Evolutionary conservation across 2,888 invertebrate genomes (phyloP).

Genomic region (Caenorhabditis sulstoni): DNA sequence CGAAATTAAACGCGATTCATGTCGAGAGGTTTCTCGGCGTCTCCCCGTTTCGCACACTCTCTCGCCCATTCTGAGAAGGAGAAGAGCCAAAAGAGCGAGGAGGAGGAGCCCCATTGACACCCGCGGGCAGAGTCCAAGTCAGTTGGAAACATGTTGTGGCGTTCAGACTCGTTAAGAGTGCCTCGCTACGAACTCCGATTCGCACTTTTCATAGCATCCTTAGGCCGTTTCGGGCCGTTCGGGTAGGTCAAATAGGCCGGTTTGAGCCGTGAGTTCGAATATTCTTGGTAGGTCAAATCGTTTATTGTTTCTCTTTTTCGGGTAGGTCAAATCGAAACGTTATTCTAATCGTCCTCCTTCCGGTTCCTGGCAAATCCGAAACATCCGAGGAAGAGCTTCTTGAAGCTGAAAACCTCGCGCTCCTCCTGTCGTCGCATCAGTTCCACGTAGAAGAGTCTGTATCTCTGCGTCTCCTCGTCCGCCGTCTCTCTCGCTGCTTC

Average conservation of each 20-base stretch:
- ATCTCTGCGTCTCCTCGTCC: constrained; percentile 18
- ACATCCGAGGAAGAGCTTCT: constrained; percentile 12
- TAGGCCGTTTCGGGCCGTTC: too few relatives aligned
- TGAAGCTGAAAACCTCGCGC: constrained; percentile 4
- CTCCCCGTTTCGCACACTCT: constrained; percentile 4
- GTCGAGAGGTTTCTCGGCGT: constrained; percentile 34
- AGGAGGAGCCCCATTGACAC: constrained; percentile 29
- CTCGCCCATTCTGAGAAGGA: background rate
- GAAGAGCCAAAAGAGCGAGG: constrained; percentile 5
- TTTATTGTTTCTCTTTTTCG: too few relatives aligned
- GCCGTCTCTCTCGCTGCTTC: constrained; percentile 10
- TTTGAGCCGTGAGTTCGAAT: too few relatives aligned
- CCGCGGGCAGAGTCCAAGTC: background rate
- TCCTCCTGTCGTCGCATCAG: background rate
- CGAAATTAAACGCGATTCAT: constrained; percentile 56
- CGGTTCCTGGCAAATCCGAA: background rate
- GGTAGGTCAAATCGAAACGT: too few relatives aligned
- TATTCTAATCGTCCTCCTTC: too few relatives aligned
- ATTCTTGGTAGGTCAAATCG: too few relatives aligned
- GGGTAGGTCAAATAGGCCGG: too few relatives aligned
- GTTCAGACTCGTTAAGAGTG: constrained; percentile 2
- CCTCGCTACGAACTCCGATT: too few relatives aligned
- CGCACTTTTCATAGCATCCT: too few relatives aligned
- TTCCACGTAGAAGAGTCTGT: constrained; percentile 19
- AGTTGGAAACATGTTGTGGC: constrained; percentile 20